Conservation (phyloP, 2,888 invertebrate genomes). For the Criorhina ranunculi region DNA sequence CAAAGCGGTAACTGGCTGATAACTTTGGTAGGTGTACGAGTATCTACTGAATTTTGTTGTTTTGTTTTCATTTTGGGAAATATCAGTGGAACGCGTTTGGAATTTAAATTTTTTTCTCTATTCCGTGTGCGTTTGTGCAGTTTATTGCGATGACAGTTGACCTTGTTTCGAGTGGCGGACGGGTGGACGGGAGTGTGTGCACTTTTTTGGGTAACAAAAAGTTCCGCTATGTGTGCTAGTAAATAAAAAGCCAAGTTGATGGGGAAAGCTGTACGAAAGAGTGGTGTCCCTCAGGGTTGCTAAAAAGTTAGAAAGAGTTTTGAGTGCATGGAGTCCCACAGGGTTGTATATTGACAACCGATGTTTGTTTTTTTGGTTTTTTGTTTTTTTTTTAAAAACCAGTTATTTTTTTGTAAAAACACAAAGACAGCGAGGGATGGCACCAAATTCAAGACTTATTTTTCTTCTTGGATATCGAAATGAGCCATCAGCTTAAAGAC, state of each 20-base stretch:
- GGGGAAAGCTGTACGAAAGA: neutral
- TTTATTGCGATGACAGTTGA: conserved; percentile 32
- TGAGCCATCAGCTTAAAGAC: too few relatives aligned
- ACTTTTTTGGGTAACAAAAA: conserved; percentile 36
- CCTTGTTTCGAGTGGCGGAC: conserved; percentile 55
- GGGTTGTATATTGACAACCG: too few relatives aligned
- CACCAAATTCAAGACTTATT: too few relatives aligned
- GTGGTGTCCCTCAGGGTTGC: neutral
- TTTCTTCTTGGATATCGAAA: too few relatives aligned
- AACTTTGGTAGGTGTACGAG: conserved; percentile 57
- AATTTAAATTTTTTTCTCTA: conserved; percentile 20
- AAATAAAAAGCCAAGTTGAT: conserved; percentile 8
- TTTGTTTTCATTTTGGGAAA: conserved; percentile 9
- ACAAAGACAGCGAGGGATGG: too few relatives aligned
- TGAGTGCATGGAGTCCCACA: too few relatives aligned
- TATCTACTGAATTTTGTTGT: conserved; percentile 12
- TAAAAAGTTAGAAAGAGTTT: too few relatives aligned
- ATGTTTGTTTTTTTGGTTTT: too few relatives aligned
- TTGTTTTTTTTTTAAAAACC: too few relatives aligned
- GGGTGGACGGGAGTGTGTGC: neutral
- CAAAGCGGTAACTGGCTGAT: conserved; percentile 46
- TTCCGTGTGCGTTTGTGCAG: conserved; percentile 12
- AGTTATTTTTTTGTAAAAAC: too few relatives aligned
- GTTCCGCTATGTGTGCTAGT: conserved; percentile 53
- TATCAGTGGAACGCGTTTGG: conserved; percentile 31